A percentile compares a stretch with the other conserved stretches of the same genome.
Conservation (phyloP, 2,797 vertebrate genomes). For the Poeciliopsis paucimaculata region DNA sequence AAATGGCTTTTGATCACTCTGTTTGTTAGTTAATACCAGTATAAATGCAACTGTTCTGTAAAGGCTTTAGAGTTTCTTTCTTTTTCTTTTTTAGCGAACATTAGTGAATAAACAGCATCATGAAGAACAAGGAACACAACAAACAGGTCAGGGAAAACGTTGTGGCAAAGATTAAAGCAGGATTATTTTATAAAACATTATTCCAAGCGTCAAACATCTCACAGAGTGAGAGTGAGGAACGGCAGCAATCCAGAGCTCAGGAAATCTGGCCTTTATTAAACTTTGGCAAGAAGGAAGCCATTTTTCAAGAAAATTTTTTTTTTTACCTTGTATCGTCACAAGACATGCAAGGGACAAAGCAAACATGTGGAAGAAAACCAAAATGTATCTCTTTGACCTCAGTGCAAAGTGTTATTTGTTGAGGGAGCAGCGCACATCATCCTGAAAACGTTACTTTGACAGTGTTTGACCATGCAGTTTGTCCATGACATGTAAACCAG, state of each 20-base stretch:
- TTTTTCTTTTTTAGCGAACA: not conserved
- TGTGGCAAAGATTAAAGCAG: not conserved
- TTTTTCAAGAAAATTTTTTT: not conserved
- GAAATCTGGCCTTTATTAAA: not conserved
- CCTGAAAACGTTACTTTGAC: not conserved
- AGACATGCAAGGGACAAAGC: not conserved
- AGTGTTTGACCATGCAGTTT: slow-evolving; percentile 8
- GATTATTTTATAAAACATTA: not conserved
- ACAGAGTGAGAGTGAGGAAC: not conserved
- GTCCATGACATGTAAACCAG: slow-evolving; percentile 25
- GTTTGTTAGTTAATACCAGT: no score
- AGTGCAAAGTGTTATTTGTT: not conserved
- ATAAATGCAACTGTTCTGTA: no score
- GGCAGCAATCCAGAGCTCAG: not conserved
- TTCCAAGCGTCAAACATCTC: not conserved
- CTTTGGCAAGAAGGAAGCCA: not conserved
- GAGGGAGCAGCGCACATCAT: not conserved
- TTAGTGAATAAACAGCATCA: not conserved
- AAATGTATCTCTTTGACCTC: not conserved
- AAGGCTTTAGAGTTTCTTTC: no score
- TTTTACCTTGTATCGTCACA: not conserved
- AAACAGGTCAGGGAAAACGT: not conserved
- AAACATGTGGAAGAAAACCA: not conserved
- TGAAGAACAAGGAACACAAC: not conserved
- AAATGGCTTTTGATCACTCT: no score